Evolutionary conservation across 2,888 invertebrate genomes (phyloP).

Genomic region (Argynnis bischoffii): DNA sequence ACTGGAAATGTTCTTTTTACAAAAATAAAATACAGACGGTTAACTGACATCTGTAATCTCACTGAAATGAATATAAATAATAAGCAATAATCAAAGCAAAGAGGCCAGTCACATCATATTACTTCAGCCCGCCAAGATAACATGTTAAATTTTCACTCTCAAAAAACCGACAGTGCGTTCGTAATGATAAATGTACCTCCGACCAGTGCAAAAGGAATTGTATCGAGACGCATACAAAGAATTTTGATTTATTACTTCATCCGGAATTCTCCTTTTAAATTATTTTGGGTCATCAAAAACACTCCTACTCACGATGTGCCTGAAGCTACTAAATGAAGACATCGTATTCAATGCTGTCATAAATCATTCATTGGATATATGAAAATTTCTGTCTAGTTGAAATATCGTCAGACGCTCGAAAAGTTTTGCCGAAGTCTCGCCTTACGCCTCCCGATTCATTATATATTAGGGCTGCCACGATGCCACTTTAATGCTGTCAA

Average conservation of each 20-base stretch:
- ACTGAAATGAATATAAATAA: slow-evolving; percentile 34
- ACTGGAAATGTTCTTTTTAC: too few relatives aligned
- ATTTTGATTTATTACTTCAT: slow-evolving; percentile 77
- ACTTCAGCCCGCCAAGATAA: slow-evolving; percentile 44
- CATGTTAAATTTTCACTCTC: slow-evolving; percentile 46
- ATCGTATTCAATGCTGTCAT: slow-evolving; percentile 68
- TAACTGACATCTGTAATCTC: slow-evolving; percentile 15
- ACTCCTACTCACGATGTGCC: slow-evolving; percentile 78
- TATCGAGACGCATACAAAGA: slow-evolving; percentile 66
- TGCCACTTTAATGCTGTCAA: background rate
- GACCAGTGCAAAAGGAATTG: slow-evolving; percentile 54
- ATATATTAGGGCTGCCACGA: slow-evolving; percentile 31
- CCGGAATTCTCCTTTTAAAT: slow-evolving; percentile 60
- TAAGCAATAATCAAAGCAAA: slow-evolving; percentile 37
- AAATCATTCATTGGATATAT: slow-evolving; percentile 59
- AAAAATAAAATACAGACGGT: slow-evolving; percentile 14
- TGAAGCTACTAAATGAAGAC: slow-evolving; percentile 73
- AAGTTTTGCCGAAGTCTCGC: slow-evolving; percentile 36
- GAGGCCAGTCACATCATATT: slow-evolving; percentile 36
- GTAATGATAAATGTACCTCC: slow-evolving; percentile 59
- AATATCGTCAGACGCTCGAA: slow-evolving; percentile 52
- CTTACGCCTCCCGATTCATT: slow-evolving; percentile 37
- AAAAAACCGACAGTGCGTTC: slow-evolving; percentile 49
- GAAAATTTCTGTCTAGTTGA: slow-evolving; percentile 62
- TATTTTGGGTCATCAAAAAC: slow-evolving; percentile 67